Percentiles rank a stretch among this genome's conserved stretches.
Conservation (phyloP, 1,140 invertebrate genomes). For the Musca vetustissima region DNA sequence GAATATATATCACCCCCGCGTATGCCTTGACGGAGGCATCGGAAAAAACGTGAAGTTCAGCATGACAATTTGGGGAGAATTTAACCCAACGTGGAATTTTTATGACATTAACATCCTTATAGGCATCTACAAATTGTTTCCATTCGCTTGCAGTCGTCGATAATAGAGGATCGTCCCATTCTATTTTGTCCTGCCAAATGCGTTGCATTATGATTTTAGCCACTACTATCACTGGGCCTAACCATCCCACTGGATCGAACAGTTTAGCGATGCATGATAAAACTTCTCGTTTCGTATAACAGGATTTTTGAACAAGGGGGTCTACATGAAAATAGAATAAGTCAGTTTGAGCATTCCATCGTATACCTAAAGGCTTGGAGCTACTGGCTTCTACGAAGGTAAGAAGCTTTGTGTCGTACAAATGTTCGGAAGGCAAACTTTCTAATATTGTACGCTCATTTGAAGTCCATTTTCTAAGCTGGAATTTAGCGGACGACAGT, state of each 20-base stretch:
- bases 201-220: not conserved
- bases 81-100: too few relatives aligned
- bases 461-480: not conserved
- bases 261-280: not conserved
- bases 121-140: not conserved
- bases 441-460: not conserved
- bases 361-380: not conserved
- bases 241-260: not conserved
- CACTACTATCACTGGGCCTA: not conserved
- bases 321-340: not conserved
- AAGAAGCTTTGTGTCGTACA: too few relatives aligned
- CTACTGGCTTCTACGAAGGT: not conserved
- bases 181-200: not conserved
- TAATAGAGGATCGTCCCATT: not conserved
- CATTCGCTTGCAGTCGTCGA: not conserved
- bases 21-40: too few relatives aligned
- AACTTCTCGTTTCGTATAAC: not conserved
- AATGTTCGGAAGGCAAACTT: too few relatives aligned
- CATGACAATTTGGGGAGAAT: too few relatives aligned
- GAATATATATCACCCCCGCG: slow-evolving; percentile 29
- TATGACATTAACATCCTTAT: too few relatives aligned
- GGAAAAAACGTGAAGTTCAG: too few relatives aligned
- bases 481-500: not conserved
- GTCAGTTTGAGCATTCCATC: not conserved
- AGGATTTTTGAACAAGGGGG: not conserved